phyloP scores from a whole-genome alignment of 1,140 invertebrate genomes.

The Bemisia tabaci region DNA sequence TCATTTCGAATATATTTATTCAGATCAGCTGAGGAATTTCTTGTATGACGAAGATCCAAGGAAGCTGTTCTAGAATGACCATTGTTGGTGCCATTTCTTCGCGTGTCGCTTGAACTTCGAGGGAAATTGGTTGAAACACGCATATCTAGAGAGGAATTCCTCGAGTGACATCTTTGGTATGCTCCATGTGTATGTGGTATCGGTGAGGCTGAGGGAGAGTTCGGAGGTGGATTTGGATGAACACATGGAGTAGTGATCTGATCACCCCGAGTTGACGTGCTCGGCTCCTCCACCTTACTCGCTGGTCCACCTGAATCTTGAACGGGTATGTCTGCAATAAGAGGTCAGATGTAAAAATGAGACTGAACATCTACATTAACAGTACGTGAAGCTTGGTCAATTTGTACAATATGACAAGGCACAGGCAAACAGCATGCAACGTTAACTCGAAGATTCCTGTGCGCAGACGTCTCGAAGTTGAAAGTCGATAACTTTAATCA shows the following conservation, averaged over 20 bases:
- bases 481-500: no score
- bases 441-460: no score
- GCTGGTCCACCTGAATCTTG: constrained; percentile 25
- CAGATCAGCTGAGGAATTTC: constrained; percentile 62
- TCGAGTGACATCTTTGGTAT: constrained; percentile 38
- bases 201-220: constrained; percentile 16
- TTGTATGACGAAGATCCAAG: constrained; percentile 59
- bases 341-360: not conserved
- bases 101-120: constrained; percentile 22
- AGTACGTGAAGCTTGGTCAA: no score
- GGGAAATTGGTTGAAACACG: constrained; percentile 38
- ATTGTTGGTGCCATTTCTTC: constrained; percentile 23
- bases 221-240: constrained; percentile 15
- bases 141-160: constrained; percentile 67
- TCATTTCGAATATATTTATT: constrained; percentile 60
- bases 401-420: no score
- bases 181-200: constrained; percentile 15
- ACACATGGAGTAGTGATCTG: not conserved
- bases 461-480: no score
- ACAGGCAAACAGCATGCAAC: no score
- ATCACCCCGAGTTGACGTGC: not conserved
- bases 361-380: no score
- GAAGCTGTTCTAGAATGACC: constrained; percentile 72
- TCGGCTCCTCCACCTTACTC: constrained; percentile 7
- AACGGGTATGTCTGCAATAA: constrained; percentile 28